Percentiles rank a stretch among this genome's conserved stretches.
Evolutionary conservation across 2,888 invertebrate genomes (phyloP).

Genomic region (Aquatica leii): DNA sequence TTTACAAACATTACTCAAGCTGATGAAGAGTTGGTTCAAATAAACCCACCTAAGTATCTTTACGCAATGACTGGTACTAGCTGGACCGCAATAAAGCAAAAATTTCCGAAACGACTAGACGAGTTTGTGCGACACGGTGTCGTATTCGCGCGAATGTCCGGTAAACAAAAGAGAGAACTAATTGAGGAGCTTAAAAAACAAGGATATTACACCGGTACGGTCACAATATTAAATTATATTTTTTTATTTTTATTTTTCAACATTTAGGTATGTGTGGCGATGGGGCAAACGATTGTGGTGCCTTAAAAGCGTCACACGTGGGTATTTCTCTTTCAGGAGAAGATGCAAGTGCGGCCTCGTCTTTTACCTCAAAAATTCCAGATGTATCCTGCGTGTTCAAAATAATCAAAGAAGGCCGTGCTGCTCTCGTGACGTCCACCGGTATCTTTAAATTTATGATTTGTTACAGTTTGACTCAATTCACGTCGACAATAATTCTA

Average conservation of each 20-base stretch:
- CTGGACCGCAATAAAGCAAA: constrained; percentile 75
- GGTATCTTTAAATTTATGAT: constrained; percentile 99
- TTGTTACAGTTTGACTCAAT: constrained; percentile 91
- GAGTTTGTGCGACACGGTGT: constrained; percentile 78
- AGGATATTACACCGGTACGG: constrained; percentile 83
- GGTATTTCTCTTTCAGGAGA: constrained; percentile 92
- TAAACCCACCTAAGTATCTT: constrained; percentile 35
- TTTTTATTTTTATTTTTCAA: constrained; percentile 10
- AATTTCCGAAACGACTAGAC: constrained; percentile 73
- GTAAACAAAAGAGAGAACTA: constrained; percentile 93
- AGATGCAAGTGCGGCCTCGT: constrained; percentile 92
- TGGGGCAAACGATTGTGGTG: constrained; percentile 97
- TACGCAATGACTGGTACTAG: constrained; percentile 67
- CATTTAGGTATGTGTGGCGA: constrained; percentile 92
- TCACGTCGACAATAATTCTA: constrained; percentile 87
- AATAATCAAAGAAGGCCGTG: constrained; percentile 86
- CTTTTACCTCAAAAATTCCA: constrained; percentile 86
- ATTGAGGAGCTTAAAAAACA: constrained; percentile 85
- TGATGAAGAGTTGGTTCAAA: constrained; percentile 13
- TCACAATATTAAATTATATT: constrained; percentile 15
- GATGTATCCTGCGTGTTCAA: constrained; percentile 86
- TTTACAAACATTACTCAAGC: background rate
- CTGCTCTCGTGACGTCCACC: constrained; percentile 95
- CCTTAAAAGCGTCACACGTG: constrained; percentile 89
- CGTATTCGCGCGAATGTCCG: constrained; percentile 93